Conservation (phyloP, 1,140 invertebrate species). For the Drosophila rhopaloa region DNA sequence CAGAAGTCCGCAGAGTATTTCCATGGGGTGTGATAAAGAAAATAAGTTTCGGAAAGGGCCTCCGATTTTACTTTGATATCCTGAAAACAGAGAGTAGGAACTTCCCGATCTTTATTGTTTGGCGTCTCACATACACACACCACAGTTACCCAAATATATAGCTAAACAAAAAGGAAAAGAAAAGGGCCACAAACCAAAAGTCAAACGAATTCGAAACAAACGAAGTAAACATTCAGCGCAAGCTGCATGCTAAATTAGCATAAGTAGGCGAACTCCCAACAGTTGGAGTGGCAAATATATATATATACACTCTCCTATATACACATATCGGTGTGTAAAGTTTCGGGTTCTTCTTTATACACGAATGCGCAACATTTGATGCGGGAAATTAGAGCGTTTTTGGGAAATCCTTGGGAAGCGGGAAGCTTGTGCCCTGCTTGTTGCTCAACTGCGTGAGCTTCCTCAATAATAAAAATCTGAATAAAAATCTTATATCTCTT, state of each 20-base stretch:
- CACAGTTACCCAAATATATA: constrained; percentile 9
- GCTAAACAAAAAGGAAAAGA: constrained; percentile 36
- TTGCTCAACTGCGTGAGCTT: constrained; percentile 26
- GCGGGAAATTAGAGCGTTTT: constrained; percentile 69
- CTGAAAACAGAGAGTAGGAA: constrained; percentile 32
- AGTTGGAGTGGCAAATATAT: neutral
- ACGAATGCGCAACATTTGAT: constrained; percentile 68
- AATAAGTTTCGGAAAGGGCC: constrained; percentile 8
- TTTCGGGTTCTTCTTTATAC: constrained; percentile 53
- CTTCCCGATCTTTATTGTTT: constrained; percentile 64
- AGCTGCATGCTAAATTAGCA: constrained; percentile 66
- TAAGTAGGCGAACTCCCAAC: constrained; percentile 47
- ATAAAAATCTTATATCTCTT: constrained; percentile 25
- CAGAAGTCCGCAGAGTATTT: neutral
- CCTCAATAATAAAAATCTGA: constrained; percentile 36
- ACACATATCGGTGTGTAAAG: constrained; percentile 50
- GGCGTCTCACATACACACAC: neutral
- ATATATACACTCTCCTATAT: neutral
- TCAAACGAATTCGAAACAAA: constrained; percentile 47
- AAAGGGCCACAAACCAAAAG: constrained; percentile 8
- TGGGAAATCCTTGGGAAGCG: constrained; percentile 27
- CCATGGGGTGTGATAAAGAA: constrained; percentile 9
- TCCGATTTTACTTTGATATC: constrained; percentile 25
- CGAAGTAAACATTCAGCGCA: constrained; percentile 32
- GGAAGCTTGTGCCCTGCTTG: constrained; percentile 1